These are phyloP conservation scores for Stenodema calcarata DNA, from an alignment of 2,888 invertebrate species.

Conservation along the genomic window DNA sequence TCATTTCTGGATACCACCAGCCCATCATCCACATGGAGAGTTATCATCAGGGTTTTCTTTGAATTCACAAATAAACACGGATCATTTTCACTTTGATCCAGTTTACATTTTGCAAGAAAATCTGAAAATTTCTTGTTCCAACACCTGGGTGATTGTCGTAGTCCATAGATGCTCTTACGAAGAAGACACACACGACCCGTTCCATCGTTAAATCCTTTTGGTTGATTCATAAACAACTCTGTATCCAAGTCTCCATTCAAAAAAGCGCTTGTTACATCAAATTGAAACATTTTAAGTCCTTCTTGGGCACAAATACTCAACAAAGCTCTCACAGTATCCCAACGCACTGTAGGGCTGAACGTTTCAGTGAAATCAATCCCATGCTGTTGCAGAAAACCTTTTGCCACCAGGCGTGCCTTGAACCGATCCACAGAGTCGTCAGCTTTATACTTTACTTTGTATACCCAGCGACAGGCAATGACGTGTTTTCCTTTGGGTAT, in stretches of 20 bases:
- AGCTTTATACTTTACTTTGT: constrained; percentile 57
- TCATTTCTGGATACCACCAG: constrained; percentile 54
- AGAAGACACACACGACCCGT: constrained; percentile 58
- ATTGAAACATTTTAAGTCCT: constrained; percentile 56
- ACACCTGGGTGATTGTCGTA: constrained; percentile 60
- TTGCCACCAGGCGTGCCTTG: constrained; percentile 41
- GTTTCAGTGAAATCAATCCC: constrained; percentile 29
- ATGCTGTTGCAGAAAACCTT: constrained; percentile 13
- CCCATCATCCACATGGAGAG: constrained; percentile 60
- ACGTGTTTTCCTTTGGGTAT: constrained; percentile 6
- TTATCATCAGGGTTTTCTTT: constrained; percentile 55
- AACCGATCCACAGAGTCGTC: constrained; percentile 34
- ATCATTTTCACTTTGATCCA: constrained; percentile 58
- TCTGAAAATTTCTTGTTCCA: constrained; percentile 59
- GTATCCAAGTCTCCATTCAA: constrained; percentile 59
- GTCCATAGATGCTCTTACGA: constrained; percentile 60
- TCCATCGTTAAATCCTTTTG: constrained; percentile 59
- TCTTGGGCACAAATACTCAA: constrained; percentile 57
- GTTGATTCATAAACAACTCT: constrained; percentile 60
- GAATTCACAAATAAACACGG: constrained; percentile 59
- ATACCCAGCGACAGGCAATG: constrained; percentile 35
- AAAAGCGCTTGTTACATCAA: constrained; percentile 59
- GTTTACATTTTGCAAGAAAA: constrained; percentile 56
- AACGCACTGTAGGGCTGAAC: constrained; percentile 58
- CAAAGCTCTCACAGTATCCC: constrained; percentile 57